Base-by-base conservation (phyloP, 2,797 vertebrate species). In the Sandelia bainsii region DNA sequence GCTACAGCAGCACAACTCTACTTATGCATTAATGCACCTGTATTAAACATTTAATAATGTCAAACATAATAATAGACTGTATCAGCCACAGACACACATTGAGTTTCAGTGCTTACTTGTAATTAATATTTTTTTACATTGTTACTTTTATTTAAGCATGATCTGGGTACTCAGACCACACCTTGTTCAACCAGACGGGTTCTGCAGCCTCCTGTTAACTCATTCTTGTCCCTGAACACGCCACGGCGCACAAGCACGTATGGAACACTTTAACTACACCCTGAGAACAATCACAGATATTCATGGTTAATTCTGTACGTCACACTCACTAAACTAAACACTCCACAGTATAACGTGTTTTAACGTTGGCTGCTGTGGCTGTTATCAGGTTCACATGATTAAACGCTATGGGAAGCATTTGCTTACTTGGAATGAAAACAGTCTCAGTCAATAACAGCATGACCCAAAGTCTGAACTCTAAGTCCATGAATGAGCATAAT, bases 141-240 rank as follows among this genome's bases (percentile, higher is more conserved):
- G 40, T 16, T 42, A 16, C 13, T 39, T 13, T 13, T 13, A 12
- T 39, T 11, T 3, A 13, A 8, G 37, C 32, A 12, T 39, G 42
- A 45, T 17, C 16, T 45, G 42, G 13, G 7, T 54, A 39, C 29
- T 3, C 23, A 40, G 29, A 37, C 49, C 73, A 76, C 77, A 76
- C 78, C 70, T 70, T 20, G 13, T 17, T 27, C 39, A 60, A 48
- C 17, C 61, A 71, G 73, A 86, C 77, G 25, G 73, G 84, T 82
- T 83, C 50, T 51, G 37, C 80, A 70, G 57, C 56, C 25, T 10
- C 0, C 16, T 45, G n/a, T 62, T 51, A 75, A 75, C 75, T 51
- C n/a, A 8, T 17, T 4, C 14, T 7, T 12, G 32, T 39, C 46
- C 8, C 56, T 54, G 6, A 62, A 58, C 6, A 6, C 20, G 45